Evolutionary conservation across 2,888 invertebrate species (phyloP).

Genomic region (Callyntrura guangdongensis): DNA sequence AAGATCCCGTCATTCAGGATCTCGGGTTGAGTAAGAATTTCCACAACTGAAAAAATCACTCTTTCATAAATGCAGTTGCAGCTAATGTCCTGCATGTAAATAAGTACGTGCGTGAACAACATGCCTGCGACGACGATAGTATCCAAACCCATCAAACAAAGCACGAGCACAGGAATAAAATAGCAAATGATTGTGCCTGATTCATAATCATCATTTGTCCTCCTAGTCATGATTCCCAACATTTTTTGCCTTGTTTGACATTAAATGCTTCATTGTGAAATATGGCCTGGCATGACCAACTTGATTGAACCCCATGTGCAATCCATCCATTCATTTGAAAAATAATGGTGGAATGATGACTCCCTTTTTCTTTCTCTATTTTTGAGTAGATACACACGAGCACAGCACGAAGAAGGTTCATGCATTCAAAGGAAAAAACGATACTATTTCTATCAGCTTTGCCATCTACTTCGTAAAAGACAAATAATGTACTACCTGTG

Average conservation of each 20-base stretch:
- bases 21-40: too few relatives aligned
- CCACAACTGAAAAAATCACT: too few relatives aligned
- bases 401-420: constrained; percentile 34
- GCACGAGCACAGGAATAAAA: constrained; percentile 4
- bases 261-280: constrained; percentile 79
- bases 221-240: constrained; percentile 75
- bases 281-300: constrained; percentile 82
- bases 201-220: constrained; percentile 73
- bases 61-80: too few relatives aligned
- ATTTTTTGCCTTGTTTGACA: constrained; percentile 73
- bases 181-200: constrained; percentile 21
- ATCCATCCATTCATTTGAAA: constrained; percentile 61
- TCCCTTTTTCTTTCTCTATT: constrained; percentile 49
- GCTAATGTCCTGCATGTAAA: too few relatives aligned
- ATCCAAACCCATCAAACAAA: not conserved
- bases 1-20: too few relatives aligned
- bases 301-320: constrained; percentile 80
- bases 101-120: not conserved
- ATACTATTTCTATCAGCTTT: not conserved
- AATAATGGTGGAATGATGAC: constrained; percentile 36
- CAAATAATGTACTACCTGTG: constrained; percentile 56
- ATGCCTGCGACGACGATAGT: not conserved
- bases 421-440: not conserved
- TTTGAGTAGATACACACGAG: not conserved
- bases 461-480: constrained; percentile 37